Base-by-base conservation (phyloP, 2,888 invertebrate species). In the Carabus problematicus region DNA sequence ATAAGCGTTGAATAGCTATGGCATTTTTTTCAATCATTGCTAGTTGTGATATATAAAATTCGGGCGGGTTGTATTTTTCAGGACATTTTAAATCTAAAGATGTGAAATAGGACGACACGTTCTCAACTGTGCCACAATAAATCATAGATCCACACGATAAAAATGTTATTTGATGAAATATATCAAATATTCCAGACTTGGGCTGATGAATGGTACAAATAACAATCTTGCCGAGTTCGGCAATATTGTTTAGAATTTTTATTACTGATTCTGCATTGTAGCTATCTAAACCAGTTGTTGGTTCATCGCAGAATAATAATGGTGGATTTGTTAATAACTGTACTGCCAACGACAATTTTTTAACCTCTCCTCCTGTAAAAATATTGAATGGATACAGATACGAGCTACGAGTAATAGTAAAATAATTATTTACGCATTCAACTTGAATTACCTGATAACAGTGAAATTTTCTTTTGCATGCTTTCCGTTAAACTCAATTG, bases 181-280 rank as follows among this genome's bases (percentile, higher is more conserved):
- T 82, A 75, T 92, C 91, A 76, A 93, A 93, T 49, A 92, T 86
- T 72, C 94, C 93, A 0, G 94, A 94, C 1, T 93, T 92, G 0
- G 96, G 96, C 80, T 97, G 97, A 81, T 97, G 97, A 56, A 97
- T 92, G 0, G 95, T 93, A 76, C 93, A 92, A 62, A 96, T 85
- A 42, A 95, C 90, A 18, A 93, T 88, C 82, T 93, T 92, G 3
- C 92, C 92, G 41, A 87, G 84, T 52, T 82, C 81, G 8, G 91
- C 85, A 41, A 92, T 84, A 73, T 85, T 85, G 47, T 87, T 84
- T 40, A 93, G 82, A 0, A 90, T 88, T 72, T 88, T 87, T 8
- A 95, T 88, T 0, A 97, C 92, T 12, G 89, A 88, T 72, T 89
- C 89, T 0, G 97, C 95, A 78, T 91, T 94, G 81, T 88, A 96